Conservation (phyloP, 2,888 invertebrate species). For the Dendrolimus pini region DNA sequence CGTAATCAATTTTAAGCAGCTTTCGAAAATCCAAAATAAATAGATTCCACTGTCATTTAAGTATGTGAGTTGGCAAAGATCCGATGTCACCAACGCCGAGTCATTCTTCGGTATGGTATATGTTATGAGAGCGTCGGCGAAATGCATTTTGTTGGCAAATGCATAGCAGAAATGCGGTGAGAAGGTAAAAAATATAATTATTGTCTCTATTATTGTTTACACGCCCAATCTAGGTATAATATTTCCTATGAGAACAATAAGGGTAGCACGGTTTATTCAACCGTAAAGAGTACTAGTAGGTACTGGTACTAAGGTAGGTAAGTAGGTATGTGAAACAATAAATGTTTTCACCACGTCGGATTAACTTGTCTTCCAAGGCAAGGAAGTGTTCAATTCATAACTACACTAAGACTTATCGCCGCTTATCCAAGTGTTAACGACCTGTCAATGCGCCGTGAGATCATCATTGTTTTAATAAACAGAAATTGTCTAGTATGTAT, state of each 20-base stretch:
- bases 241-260: too few species aligned
- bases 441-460: background rate
- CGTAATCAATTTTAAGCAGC: too few species aligned
- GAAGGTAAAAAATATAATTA: too few species aligned
- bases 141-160: conserved; percentile 5
- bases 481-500: too few species aligned
- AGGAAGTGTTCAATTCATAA: background rate
- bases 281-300: too few species aligned
- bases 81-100: conserved; percentile 39
- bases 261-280: too few species aligned
- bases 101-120: conserved; percentile 44
- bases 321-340: background rate
- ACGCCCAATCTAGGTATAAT: too few species aligned
- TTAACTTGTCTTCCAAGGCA: background rate
- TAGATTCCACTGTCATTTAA: conserved; percentile 30
- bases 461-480: too few species aligned
- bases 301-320: too few species aligned
- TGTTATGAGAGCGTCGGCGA: conserved; percentile 31
- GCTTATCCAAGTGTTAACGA: background rate
- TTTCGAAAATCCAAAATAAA: background rate
- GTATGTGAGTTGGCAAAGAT: conserved; percentile 53
- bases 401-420: background rate
- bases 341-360: background rate
- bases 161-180: too few species aligned
- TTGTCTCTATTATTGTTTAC: too few species aligned